Evolutionary conservation across 2,797 vertebrate species (phyloP).

Genomic region (Sitta carolinensis): DNA sequence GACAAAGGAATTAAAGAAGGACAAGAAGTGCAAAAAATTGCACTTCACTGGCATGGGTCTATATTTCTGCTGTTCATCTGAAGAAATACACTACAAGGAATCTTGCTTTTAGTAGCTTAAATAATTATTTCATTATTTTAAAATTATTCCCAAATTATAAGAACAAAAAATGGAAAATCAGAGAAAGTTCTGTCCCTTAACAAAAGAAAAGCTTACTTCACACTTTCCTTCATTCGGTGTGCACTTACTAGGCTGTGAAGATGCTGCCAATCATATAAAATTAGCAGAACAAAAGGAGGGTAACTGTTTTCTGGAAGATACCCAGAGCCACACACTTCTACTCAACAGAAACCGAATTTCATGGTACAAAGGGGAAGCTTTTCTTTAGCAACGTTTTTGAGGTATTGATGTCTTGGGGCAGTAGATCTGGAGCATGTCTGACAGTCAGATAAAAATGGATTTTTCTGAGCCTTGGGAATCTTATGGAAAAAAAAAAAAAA

Average conservation of each 20-base stretch:
- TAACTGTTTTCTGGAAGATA: neutral
- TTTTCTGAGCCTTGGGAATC: neutral
- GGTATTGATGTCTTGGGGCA: neutral
- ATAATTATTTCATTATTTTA: neutral
- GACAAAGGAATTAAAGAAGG: neutral
- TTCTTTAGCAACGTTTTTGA: neutral
- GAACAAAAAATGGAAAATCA: neutral
- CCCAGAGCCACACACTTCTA: neutral
- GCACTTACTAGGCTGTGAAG: neutral
- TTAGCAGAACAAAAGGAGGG: neutral
- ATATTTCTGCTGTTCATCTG: neutral
- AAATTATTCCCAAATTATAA: neutral
- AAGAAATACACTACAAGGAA: neutral
- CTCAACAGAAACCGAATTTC: neutral
- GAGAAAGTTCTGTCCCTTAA: neutral
- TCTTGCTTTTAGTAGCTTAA: neutral
- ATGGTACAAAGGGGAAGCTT: neutral
- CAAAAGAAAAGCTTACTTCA: neutral
- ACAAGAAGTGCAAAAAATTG: neutral
- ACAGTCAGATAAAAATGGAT: constrained; percentile 5
- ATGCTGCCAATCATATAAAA: neutral
- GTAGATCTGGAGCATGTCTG: neutral
- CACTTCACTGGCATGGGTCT: fast-evolving
- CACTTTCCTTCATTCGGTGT: neutral
- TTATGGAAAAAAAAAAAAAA: neutral